A percentile compares a stretch with the other conserved stretches of the same genome.
These are phyloP conservation scores for Columba guinea DNA, from an alignment of 2,797 vertebrate genomes.

Conservation along the genomic window DNA sequence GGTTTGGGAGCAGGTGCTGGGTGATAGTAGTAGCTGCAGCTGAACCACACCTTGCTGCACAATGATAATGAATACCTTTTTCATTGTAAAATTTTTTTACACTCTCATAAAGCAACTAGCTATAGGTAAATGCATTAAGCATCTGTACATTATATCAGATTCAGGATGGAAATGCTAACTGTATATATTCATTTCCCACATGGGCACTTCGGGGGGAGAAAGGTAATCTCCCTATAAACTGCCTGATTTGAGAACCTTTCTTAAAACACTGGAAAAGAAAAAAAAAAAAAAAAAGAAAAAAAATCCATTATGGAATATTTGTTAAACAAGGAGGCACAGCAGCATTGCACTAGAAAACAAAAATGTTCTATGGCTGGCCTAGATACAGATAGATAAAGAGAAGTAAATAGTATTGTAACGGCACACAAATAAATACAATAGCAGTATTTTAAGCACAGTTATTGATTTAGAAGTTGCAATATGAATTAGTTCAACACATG, in stretches of 20 bases:
- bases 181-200: neutral
- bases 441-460: neutral
- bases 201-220: fast-evolving
- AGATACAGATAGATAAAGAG: neutral
- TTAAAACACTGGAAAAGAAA: neutral
- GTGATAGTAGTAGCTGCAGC: neutral
- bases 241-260: neutral
- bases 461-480: neutral
- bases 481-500: neutral
- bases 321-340: neutral
- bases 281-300: neutral
- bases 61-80: neutral
- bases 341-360: neutral
- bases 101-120: neutral
- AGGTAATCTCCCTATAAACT: neutral
- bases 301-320: neutral
- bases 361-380: neutral
- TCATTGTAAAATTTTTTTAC: neutral
- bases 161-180: neutral
- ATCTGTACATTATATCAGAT: neutral
- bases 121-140: neutral
- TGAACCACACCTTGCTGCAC: neutral
- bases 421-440: neutral
- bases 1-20: neutral
- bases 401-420: neutral